A percentile compares a stretch with the other conserved stretches of the same genome.
These are phyloP conservation scores for Pseudopipra pipra DNA, from an alignment of 2,113 vertebrate genomes.

Conservation along the genomic window DNA sequence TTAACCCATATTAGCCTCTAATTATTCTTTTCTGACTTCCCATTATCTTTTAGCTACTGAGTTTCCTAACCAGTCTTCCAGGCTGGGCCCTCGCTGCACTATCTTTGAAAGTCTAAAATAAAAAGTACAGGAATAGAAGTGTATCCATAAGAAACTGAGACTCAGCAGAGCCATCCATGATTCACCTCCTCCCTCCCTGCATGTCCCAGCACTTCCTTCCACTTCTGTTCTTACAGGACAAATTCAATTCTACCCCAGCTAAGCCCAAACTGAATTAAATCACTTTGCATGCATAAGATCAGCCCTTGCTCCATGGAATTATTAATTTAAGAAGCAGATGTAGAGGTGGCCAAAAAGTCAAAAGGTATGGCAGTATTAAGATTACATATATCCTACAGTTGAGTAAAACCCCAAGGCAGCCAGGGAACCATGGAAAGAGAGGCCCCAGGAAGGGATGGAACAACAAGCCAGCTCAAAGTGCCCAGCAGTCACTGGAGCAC, in stretches of 20 bases:
- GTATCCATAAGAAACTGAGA: neutral
- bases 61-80: constrained; percentile 1
- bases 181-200: neutral
- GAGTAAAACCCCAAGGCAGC: neutral
- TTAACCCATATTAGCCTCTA: constrained; percentile 24
- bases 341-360: neutral
- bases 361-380: neutral
- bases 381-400: neutral
- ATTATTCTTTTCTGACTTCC: constrained; percentile 17
- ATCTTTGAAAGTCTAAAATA: neutral
- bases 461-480: neutral
- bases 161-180: neutral
- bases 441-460: neutral
- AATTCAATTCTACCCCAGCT: neutral
- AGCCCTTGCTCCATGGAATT: neutral
- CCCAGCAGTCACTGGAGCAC: neutral
- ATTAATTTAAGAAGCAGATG: neutral
- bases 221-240: neutral
- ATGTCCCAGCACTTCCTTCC: neutral
- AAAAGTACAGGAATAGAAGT: neutral
- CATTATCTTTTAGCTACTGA: constrained; percentile 15
- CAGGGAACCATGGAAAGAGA: neutral
- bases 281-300: neutral
- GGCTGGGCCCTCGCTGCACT: neutral
- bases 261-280: neutral